Evolutionary conservation across 2,888 invertebrate genomes (phyloP).

Genomic region (Philereme transversata): DNA sequence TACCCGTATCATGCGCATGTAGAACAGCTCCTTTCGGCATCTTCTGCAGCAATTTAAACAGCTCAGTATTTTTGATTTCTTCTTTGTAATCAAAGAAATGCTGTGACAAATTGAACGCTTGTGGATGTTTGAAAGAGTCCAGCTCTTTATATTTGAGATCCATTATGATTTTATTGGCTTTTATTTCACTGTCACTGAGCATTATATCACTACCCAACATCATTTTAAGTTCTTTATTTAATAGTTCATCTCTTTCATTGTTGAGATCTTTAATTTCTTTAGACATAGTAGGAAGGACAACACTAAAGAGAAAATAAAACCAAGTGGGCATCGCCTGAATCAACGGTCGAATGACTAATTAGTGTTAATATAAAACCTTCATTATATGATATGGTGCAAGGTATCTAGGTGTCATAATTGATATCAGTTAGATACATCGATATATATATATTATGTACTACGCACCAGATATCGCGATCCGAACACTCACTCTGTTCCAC

Average conservation of each 20-base stretch:
- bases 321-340: slow-evolving; percentile 48
- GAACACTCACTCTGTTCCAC: too few species aligned
- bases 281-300: slow-evolving; percentile 32
- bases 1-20: slow-evolving; percentile 87
- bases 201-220: slow-evolving; percentile 80
- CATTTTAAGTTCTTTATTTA: slow-evolving; percentile 72
- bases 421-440: background rate
- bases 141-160: slow-evolving; percentile 78
- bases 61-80: slow-evolving; percentile 82
- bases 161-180: slow-evolving; percentile 85
- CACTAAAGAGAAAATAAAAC: slow-evolving; percentile 35
- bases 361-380: background rate
- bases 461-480: too few species aligned
- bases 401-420: slow-evolving; percentile 1
- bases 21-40: slow-evolving; percentile 91
- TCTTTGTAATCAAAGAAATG: slow-evolving; percentile 87
- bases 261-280: slow-evolving; percentile 41
- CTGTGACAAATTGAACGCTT: slow-evolving; percentile 84
- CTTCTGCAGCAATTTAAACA: slow-evolving; percentile 85
- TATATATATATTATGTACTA: too few species aligned
- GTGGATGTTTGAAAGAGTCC: slow-evolving; percentile 73
- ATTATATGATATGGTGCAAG: slow-evolving; percentile 4
- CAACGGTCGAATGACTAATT: slow-evolving; percentile 18
- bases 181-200: slow-evolving; percentile 77
- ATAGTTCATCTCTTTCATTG: slow-evolving; percentile 67